Evolutionary conservation across 2,888 invertebrate genomes (phyloP).

Genomic region (Pollenia angustigena): DNA sequence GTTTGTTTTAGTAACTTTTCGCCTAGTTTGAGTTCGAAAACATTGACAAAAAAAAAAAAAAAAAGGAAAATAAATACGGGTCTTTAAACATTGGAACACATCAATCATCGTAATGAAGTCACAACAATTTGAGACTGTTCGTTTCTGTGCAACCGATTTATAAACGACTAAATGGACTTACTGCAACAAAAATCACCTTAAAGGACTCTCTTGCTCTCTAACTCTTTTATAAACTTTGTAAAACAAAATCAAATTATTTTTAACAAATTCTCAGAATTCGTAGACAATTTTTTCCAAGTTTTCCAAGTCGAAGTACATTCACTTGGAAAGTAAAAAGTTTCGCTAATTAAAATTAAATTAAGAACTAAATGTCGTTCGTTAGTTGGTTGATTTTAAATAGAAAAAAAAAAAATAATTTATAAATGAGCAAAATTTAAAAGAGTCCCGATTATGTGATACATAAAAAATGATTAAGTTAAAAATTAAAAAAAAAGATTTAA

Average conservation of each 20-base stretch:
- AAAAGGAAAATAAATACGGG: slow-evolving; percentile 26
- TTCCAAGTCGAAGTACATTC: slow-evolving; percentile 2
- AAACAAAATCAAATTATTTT: slow-evolving; percentile 46
- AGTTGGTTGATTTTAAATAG: not conserved
- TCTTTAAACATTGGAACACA: slow-evolving; percentile 49
- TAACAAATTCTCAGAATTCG: slow-evolving; percentile 63
- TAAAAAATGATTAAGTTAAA: slow-evolving; percentile 9
- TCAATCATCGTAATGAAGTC: slow-evolving; percentile 24
- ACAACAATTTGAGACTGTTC: slow-evolving; percentile 4
- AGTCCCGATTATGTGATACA: not conserved
- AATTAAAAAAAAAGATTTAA: slow-evolving; percentile 14
- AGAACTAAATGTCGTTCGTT: slow-evolving; percentile 58
- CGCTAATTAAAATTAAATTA: slow-evolving; percentile 29
- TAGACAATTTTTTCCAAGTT: slow-evolving; percentile 40
- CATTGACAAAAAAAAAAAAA: slow-evolving; percentile 17
- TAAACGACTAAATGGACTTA: not conserved
- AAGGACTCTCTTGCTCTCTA: slow-evolving; percentile 31
- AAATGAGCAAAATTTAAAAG: slow-evolving; percentile 3
- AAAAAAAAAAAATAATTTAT: not conserved
- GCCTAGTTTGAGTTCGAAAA: slow-evolving; percentile 71
- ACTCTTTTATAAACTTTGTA: slow-evolving; percentile 27
- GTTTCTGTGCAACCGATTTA: not conserved
- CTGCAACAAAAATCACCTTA: slow-evolving; percentile 9
- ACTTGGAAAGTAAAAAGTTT: slow-evolving; percentile 23
- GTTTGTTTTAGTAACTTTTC: slow-evolving; percentile 54